phyloP scores from a whole-genome alignment of 2,888 invertebrate species.

The Morinoia aosen region DNA sequence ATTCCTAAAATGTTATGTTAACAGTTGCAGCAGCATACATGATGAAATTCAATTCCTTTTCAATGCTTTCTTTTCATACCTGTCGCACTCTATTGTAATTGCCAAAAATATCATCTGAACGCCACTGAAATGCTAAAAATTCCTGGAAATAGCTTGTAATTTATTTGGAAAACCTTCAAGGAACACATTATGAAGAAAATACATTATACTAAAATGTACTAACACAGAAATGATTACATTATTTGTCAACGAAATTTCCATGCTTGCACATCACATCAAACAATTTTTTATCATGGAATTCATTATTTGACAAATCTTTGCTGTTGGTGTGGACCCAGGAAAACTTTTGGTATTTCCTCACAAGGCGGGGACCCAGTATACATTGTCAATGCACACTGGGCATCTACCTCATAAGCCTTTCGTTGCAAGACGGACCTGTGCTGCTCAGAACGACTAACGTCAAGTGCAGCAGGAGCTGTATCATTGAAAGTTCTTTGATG shows the following conservation, averaged over 20 bases:
- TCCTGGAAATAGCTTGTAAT: not conserved
- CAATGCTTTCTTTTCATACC: not conserved
- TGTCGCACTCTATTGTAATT: not conserved
- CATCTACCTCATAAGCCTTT: not conserved
- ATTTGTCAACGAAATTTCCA: constrained; percentile 6
- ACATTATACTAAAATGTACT: not conserved
- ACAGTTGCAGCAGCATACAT: not conserved
- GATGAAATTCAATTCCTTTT: not conserved
- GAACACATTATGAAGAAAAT: not conserved
- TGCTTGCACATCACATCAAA: not conserved
- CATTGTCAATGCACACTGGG: not conserved
- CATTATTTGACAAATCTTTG: not conserved
- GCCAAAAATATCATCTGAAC: not conserved
- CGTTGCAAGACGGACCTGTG: not conserved
- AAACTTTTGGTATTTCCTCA: not conserved
- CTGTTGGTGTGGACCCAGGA: too few relatives aligned
- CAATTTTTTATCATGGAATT: not conserved
- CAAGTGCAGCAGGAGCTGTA: not conserved
- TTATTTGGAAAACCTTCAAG: not conserved
- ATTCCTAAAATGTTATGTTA: not conserved
- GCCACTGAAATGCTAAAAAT: not conserved
- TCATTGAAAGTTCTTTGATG: not conserved
- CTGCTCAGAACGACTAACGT: not conserved
- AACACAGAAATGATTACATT: not conserved
- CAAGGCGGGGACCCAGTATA: too few relatives aligned